Evolutionary conservation across 2,113 vertebrate species (phyloP), one percentile per base, ranked within the genome.

Genomic region (Esox niger): DNA sequence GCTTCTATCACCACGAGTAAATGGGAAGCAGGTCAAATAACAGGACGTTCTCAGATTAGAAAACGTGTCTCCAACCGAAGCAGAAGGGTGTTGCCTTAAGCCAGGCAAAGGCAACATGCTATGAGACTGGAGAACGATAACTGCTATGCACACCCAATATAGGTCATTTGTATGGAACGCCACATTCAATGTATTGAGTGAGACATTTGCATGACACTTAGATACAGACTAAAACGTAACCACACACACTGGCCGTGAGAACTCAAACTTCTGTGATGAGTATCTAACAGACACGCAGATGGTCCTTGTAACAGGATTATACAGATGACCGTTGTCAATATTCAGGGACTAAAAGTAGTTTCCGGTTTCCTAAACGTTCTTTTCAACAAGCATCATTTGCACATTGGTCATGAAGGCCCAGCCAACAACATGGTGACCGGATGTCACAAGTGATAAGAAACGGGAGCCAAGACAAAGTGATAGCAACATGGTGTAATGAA

Each of bases 381-480:
- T 47, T 35, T 65, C 64, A 29, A 46, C 32, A 61, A 73, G 20
- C 29, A n/a, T 60, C 8, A 31, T 60, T 31, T 32, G 30, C 61
- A 63, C 32, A 29, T 64, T 55, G 29, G 20, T 17, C 49, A 31
- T 66, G 20, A 13, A 52, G 13, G n/a, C 21, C 29, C 29, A 9
- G 65, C 65, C 66, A 64, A 74, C 60, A 35, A 27, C n/a, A 29
- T 67, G 47, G 64, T 64, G 31, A 57, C 31, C 8, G 29, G 43
- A 64, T 25, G 23, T 57, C 25, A 47, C 52, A 2, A 17, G 33
- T 15, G 32, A 55, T 15, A 8, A 32, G 21, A 47, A 32, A 54
- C 15, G 10, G 20, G 35, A 58, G 66, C 66, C 66, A 74, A 47
- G 52, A 64, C 27, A 32, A 7, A 35, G 33, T 13, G 11, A 62